Percentiles rank a stretch among this genome's conserved stretches.
Evolutionary conservation across 1,140 invertebrate species (phyloP).

Genomic region (Drosophila ohnishii): DNA sequence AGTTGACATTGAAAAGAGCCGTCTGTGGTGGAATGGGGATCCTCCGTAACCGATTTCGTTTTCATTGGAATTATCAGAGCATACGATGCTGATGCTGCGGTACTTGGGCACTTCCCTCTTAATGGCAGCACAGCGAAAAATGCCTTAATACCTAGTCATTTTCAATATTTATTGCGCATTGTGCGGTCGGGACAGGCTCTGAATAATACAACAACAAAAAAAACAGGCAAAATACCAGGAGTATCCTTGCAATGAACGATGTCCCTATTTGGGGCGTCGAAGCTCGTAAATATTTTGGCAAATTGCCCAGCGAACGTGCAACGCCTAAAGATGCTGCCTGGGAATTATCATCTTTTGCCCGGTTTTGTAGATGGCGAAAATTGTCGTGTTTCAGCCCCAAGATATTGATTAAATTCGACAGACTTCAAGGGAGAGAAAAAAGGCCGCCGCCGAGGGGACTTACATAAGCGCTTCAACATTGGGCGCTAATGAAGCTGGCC

Average conservation of each 20-base stretch:
- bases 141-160: constrained; percentile 54
- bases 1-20: constrained; percentile 48
- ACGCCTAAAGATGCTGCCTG: constrained; percentile 35
- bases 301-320: constrained; percentile 69
- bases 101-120: constrained; percentile 36
- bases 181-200: constrained; percentile 25
- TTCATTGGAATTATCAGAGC: constrained; percentile 60
- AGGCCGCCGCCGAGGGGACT: background rate
- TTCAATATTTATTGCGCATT: constrained; percentile 73
- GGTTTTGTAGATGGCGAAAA: constrained; percentile 51
- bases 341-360: constrained; percentile 52
- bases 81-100: constrained; percentile 2
- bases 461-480: constrained; percentile 38
- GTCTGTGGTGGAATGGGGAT: constrained; percentile 15
- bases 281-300: constrained; percentile 79
- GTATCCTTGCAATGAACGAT: constrained; percentile 36
- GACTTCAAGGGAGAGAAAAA: constrained; percentile 8
- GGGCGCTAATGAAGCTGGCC: constrained; percentile 59
- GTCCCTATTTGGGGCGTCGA: constrained; percentile 63
- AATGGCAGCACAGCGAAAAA: constrained; percentile 46
- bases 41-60: constrained; percentile 45
- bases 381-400: constrained; percentile 43
- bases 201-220: background rate
- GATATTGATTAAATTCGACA: constrained; percentile 62
- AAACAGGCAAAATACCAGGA: constrained; percentile 14